A percentile compares a stretch with the other conserved stretches of the same genome.
Conservation (phyloP, 2,888 invertebrate species). For the Ichneumoninae sp. region DNA sequence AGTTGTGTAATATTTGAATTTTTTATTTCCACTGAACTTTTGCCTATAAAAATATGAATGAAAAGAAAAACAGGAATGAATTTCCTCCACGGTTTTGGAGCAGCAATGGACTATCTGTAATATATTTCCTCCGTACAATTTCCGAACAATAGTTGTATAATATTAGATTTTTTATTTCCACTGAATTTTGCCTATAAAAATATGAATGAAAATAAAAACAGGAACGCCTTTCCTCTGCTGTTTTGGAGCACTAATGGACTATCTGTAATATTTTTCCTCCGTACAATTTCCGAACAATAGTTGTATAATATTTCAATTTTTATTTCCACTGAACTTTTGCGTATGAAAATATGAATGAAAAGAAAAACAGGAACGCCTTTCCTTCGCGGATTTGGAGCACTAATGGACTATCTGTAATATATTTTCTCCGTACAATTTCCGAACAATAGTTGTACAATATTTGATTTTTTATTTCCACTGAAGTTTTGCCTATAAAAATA, state of each 20-base stretch:
- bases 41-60: background rate
- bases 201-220: background rate
- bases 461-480: background rate
- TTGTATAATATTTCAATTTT: background rate
- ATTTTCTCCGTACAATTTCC: too few species aligned
- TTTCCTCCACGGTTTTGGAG: too few species aligned
- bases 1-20: background rate
- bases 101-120: too few species aligned
- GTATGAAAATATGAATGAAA: background rate
- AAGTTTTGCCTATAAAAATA: background rate
- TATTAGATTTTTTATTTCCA: background rate
- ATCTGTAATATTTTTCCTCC: too few species aligned
- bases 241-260: too few species aligned
- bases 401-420: background rate
- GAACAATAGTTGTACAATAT: background rate
- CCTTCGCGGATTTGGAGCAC: background rate
- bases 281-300: too few species aligned
- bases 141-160: background rate
- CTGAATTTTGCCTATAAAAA: background rate
- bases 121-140: too few species aligned
- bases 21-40: background rate
- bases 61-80: background rate
- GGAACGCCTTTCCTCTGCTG: too few species aligned
- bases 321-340: background rate
- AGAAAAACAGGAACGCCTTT: background rate